A percentile compares a stretch with the other conserved stretches of the same genome.
These are phyloP conservation scores for Hestina assimilis DNA, from an alignment of 1,140 invertebrate species.

Conservation along the genomic window DNA sequence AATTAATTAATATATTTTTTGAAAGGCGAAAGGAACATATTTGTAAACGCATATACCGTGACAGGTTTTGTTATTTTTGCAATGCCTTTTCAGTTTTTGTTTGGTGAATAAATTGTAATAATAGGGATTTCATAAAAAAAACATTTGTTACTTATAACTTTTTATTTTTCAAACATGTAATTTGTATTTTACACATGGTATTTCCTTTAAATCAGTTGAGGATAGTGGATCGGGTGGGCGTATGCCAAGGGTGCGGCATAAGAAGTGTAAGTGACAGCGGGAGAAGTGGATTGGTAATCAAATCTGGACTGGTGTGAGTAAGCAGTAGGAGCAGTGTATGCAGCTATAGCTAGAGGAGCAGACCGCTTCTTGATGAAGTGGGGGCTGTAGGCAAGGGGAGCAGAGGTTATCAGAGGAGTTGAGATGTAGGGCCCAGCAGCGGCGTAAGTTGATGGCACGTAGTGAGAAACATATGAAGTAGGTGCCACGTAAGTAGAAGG, in stretches of 20 bases:
- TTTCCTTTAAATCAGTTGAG: neutral
- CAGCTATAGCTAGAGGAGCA: conserved; percentile 39
- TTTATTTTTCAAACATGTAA: neutral
- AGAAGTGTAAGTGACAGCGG: conserved; percentile 25
- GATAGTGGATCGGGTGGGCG: conserved; percentile 23
- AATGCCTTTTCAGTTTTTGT: too few species aligned
- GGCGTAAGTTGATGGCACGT: conserved; percentile 18
- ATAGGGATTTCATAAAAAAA: too few species aligned
- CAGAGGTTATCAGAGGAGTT: conserved; percentile 28
- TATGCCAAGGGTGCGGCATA: conserved; percentile 44
- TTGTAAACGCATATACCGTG: too few species aligned
- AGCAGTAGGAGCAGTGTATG: conserved; percentile 33
- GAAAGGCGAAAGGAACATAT: too few species aligned
- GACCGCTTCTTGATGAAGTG: conserved; percentile 58
- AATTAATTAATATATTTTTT: too few species aligned
- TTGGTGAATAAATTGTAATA: too few species aligned
- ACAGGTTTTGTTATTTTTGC: too few species aligned
- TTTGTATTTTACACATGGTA: neutral
- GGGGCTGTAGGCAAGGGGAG: conserved; percentile 39
- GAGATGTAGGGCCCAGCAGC: conserved; percentile 27
- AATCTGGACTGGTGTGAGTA: conserved; percentile 42
- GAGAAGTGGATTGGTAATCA: conserved; percentile 31
- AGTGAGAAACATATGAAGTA: conserved; percentile 26
- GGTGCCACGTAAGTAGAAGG: conserved; percentile 32
- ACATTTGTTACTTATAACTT: too few species aligned